Evolutionary conservation across 2,113 vertebrate genomes (phyloP).

Genomic region (Corythoichthys haematopterus): DNA sequence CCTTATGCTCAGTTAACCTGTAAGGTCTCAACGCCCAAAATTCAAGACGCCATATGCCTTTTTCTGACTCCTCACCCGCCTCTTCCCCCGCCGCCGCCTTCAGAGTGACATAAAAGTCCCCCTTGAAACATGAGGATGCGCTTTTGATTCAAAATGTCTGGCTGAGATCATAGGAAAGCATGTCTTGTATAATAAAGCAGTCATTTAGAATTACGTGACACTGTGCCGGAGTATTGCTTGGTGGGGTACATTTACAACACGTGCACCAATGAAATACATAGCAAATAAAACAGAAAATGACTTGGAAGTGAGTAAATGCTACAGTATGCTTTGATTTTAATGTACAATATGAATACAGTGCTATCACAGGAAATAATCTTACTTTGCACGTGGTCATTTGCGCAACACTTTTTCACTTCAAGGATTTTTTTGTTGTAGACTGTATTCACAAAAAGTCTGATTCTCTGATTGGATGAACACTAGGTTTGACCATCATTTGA

Average conservation of each 20-base stretch:
- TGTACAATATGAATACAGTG: not conserved
- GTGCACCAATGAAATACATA: not conserved
- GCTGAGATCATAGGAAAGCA: constrained; percentile 60
- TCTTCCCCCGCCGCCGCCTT: constrained; percentile 35
- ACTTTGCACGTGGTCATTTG: not conserved
- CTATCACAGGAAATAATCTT: not conserved
- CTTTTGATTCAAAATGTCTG: constrained; percentile 51
- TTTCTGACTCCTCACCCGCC: constrained; percentile 64
- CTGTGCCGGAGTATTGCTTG: not conserved
- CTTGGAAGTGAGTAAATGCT: not conserved
- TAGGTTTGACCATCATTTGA: too few relatives aligned
- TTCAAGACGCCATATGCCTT: constrained; percentile 81
- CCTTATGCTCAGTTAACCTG: constrained; percentile 77
- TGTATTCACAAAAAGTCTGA: not conserved
- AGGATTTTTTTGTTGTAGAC: not conserved
- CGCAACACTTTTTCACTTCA: not conserved
- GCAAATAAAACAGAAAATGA: constrained; percentile 19
- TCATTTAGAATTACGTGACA: constrained; percentile 30
- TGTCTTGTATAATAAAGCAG: constrained; percentile 52
- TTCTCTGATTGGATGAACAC: too few relatives aligned
- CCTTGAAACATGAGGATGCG: constrained; percentile 48
- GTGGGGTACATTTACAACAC: constrained; percentile 4
- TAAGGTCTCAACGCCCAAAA: constrained; percentile 79
- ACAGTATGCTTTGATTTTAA: not conserved
- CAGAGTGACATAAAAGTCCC: constrained; percentile 68